These are phyloP conservation scores for Amiota communis DNA, from an alignment of 2,888 invertebrate genomes.

Conservation along the genomic window DNA sequence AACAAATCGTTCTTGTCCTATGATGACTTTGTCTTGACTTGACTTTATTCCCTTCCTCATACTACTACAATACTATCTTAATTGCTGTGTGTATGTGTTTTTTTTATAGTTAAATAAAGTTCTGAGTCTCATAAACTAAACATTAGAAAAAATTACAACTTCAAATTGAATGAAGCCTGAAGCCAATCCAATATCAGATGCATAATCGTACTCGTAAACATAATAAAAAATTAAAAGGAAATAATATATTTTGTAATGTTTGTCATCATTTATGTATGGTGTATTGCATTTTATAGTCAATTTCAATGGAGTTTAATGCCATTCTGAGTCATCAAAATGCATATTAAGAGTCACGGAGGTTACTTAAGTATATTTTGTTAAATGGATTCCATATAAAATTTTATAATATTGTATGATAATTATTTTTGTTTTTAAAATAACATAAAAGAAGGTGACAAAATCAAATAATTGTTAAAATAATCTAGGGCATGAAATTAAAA, in stretches of 20 bases:
- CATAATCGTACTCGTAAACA: constrained; percentile 31
- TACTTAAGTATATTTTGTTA: neutral
- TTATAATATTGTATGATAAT: too few relatives aligned
- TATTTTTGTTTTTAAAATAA: too few relatives aligned
- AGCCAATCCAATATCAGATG: neutral
- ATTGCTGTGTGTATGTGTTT: too few relatives aligned
- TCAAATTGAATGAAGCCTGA: too few relatives aligned
- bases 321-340: neutral
- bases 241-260: constrained; percentile 48
- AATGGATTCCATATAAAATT: too few relatives aligned
- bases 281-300: constrained; percentile 60
- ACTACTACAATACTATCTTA: too few relatives aligned
- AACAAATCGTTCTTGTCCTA: too few relatives aligned
- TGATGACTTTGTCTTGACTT: too few relatives aligned
- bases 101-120: neutral
- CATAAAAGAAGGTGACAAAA: too few relatives aligned
- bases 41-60: too few relatives aligned
- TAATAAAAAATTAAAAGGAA: constrained; percentile 61
- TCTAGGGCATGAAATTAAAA: too few relatives aligned
- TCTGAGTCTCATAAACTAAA: constrained; percentile 16
- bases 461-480: too few relatives aligned
- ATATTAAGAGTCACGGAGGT: neutral
- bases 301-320: constrained; percentile 52
- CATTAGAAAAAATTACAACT: constrained; percentile 22
- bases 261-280: constrained; percentile 35